Base-by-base conservation (phyloP, 2,888 invertebrate genomes). In the Rhingia rostrata region DNA sequence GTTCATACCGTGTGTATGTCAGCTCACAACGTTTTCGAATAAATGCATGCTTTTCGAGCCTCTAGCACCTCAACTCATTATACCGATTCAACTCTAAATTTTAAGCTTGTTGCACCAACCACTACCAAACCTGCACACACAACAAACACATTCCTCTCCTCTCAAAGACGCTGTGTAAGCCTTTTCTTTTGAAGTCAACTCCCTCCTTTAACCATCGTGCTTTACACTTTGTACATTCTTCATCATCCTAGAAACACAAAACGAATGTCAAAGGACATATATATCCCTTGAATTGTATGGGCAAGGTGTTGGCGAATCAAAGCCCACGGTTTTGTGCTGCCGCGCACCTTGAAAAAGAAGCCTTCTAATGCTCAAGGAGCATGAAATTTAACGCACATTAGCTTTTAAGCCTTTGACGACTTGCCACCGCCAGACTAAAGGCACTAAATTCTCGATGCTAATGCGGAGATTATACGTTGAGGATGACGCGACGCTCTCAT, bases 371-470 rank as follows among this genome's bases (percentile, higher is more conserved):
- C 80, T 80, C 69, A 84, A 84, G 80, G 6, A 70, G 69, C 84
- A 70, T 64, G 53, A 60, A 84, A 84, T 63, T 84, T 79, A 80
- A 84, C 84, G 84, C 84, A 80, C 54, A 84, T 84, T 80, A 80
- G 84, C 84, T 47, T 74, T 70, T 61, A 66, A 84, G 66, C 75
- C 80, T 84, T 84, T 84, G 69, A 74, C 74, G 47, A 47, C 60
- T 37, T 70, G 56, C 58, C 51, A 47, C 12, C 35, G 43, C 32
- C n/a, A 37, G 33, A 54, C 30, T 30, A 30, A 33, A 73, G 66
- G 53, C 66, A 43, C 64, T 41, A 64, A 69, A 63, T 63, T 70
- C 54, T 78, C 64, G 56, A 69, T 74, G 73, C 61, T 41, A 82
- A 49, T 45, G 56, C 22, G 41, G 72, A 70, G 39, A 69, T 45